Evolutionary conservation across 37 sponge, comb jelly and placozoan species (phyloP).

Genomic region (Axinella damicornis): DNA sequence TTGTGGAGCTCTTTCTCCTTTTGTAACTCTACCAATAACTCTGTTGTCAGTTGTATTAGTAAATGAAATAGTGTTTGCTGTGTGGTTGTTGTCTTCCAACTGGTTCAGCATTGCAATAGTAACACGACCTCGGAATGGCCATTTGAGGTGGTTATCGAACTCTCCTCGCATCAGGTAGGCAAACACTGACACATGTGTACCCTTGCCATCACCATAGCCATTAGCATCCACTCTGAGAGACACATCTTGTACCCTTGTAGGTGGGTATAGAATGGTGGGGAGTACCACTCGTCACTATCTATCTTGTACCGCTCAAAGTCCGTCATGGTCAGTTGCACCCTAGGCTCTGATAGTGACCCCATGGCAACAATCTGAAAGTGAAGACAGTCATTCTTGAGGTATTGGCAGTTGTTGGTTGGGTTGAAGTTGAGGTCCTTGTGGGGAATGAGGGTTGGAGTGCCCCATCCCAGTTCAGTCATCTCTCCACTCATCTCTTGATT

Average conservation of each 20-base stretch:
- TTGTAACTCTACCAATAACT: too few relatives aligned
- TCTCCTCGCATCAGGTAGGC: neutral
- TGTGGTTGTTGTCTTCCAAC: too few relatives aligned
- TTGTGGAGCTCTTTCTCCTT: too few relatives aligned
- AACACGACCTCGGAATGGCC: neutral
- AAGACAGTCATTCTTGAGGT: too few relatives aligned
- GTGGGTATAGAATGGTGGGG: too few relatives aligned
- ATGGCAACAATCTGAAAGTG: too few relatives aligned
- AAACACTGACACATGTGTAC: neutral
- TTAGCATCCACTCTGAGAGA: constrained; percentile 2
- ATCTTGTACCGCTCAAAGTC: too few relatives aligned
- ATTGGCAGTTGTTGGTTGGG: neutral
- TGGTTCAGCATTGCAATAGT: constrained; percentile 1
- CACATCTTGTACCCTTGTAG: constrained; percentile 29
- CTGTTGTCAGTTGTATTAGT: too few relatives aligned
- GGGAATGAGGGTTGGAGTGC: constrained; percentile 33
- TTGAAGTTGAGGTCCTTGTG: constrained; percentile 19
- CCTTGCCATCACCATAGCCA: constrained; percentile 7
- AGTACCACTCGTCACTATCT: too few relatives aligned
- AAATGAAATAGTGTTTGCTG: too few relatives aligned
- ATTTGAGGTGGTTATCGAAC: neutral
- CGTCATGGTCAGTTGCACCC: too few relatives aligned
- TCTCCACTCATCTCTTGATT: constrained; percentile 27
- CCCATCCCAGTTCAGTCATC: constrained; percentile 42
- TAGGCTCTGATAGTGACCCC: too few relatives aligned